Evolutionary conservation across 2,888 invertebrate species (phyloP).

Genomic region (Caenorhabditis zanzibari): DNA sequence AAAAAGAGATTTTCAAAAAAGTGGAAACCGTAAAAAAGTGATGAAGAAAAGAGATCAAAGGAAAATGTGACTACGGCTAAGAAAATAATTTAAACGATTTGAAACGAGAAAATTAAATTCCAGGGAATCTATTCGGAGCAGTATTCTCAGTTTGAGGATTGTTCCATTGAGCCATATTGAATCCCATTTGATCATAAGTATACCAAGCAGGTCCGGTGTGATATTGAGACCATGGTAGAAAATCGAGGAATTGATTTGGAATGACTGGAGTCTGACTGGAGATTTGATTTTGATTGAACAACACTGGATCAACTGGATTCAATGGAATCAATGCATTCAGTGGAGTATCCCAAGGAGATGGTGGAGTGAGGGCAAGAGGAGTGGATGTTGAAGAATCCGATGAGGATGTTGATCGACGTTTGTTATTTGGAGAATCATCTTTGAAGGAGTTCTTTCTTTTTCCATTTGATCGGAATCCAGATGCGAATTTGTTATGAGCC

Average conservation of each 20-base stretch:
- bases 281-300: slow-evolving; percentile 10
- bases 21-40: too few relatives aligned
- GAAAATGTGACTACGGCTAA: too few relatives aligned
- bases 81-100: too few relatives aligned
- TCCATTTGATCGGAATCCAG: slow-evolving; percentile 46
- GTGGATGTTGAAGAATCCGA: background rate
- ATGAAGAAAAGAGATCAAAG: too few relatives aligned
- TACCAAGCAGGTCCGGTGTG: background rate
- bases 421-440: background rate
- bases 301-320: background rate
- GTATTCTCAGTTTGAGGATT: background rate
- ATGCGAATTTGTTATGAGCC: slow-evolving; percentile 56
- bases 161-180: background rate
- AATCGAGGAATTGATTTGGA: background rate
- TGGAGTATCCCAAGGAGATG: background rate
- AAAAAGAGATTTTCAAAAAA: too few relatives aligned
- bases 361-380: background rate
- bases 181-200: background rate
- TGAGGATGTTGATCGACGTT: slow-evolving; percentile 10
- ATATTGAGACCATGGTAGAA: background rate
- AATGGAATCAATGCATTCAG: background rate
- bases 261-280: background rate
- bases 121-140: slow-evolving; percentile 1
- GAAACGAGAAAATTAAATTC: background rate
- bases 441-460: background rate